phyloP scores from a whole-genome alignment of 1,140 invertebrate genomes.

The Drosophila athabasca region DNA sequence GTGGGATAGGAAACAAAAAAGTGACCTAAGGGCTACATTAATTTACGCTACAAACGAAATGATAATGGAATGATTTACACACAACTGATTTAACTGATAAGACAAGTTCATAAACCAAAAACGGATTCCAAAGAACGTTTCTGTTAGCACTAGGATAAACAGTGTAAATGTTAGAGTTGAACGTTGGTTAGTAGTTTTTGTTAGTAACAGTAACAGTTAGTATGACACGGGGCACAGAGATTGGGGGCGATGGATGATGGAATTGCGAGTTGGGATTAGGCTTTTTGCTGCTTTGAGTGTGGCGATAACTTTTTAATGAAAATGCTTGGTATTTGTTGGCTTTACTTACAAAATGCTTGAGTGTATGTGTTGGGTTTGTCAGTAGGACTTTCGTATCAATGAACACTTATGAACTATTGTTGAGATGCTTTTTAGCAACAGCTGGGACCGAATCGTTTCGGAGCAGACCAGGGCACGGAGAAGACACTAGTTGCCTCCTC shows the following conservation, averaged over 20 bases:
- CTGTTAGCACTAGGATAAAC: slow-evolving; percentile 54
- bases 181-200: slow-evolving; percentile 40
- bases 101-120: slow-evolving; percentile 36
- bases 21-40: slow-evolving; percentile 64
- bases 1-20: slow-evolving; percentile 47
- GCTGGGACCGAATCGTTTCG: slow-evolving; percentile 29
- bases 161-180: slow-evolving; percentile 65
- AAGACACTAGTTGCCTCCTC: slow-evolving; percentile 68
- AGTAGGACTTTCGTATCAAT: slow-evolving; percentile 40
- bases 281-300: slow-evolving; percentile 67
- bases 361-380: slow-evolving; percentile 60
- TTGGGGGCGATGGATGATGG: slow-evolving; percentile 36
- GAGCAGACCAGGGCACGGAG: slow-evolving; percentile 6
- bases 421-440: slow-evolving; percentile 38
- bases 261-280: slow-evolving; percentile 56
- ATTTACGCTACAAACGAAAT: slow-evolving; percentile 68
- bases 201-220: slow-evolving; percentile 55
- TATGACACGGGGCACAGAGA: slow-evolving; percentile 52
- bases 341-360: slow-evolving; percentile 80
- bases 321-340: slow-evolving; percentile 65
- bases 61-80: slow-evolving; percentile 52
- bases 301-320: slow-evolving; percentile 53
- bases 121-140: slow-evolving; percentile 66
- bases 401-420: slow-evolving; percentile 67
- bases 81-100: slow-evolving; percentile 16